phyloP scores from a whole-genome alignment of 2,113 vertebrate species.

The Alces alces region DNA sequence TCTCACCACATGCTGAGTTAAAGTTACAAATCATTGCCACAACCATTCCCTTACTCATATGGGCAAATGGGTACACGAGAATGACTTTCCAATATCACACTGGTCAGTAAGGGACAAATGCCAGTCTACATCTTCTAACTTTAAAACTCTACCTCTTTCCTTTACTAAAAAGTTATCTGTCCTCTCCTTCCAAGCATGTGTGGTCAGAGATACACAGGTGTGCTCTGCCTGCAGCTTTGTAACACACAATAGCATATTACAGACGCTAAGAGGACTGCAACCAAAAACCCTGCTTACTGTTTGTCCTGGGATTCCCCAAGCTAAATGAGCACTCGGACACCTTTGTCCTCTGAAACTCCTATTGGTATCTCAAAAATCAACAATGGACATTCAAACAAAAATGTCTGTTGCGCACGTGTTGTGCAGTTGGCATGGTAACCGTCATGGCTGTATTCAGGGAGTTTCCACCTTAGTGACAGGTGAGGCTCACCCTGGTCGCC shows the following conservation, averaged over 20 bases:
- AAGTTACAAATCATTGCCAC: neutral
- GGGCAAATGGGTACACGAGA: no score
- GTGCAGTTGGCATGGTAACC: neutral
- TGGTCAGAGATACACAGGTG: neutral
- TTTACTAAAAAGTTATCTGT: neutral
- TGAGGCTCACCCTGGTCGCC: accelerated
- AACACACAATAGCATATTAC: neutral
- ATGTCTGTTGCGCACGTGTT: no score
- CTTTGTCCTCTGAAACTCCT: neutral
- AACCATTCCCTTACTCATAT: neutral
- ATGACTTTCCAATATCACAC: neutral
- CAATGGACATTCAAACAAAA: neutral
- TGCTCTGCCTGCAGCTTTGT: neutral
- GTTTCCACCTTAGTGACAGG: no score
- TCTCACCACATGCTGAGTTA: neutral
- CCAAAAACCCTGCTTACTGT: neutral
- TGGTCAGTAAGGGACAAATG: no score
- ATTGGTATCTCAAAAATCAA: neutral
- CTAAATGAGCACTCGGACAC: accelerated
- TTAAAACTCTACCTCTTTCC: neutral
- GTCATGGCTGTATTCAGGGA: accelerated
- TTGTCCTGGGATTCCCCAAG: neutral
- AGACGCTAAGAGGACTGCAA: neutral
- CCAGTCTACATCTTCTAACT: neutral
- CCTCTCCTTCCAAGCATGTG: neutral